Percentiles rank a stretch among this genome's conserved stretches.
These are phyloP conservation scores for Furcifer pardalis DNA, from an alignment of 2,797 vertebrate genomes.

Conservation along the genomic window DNA sequence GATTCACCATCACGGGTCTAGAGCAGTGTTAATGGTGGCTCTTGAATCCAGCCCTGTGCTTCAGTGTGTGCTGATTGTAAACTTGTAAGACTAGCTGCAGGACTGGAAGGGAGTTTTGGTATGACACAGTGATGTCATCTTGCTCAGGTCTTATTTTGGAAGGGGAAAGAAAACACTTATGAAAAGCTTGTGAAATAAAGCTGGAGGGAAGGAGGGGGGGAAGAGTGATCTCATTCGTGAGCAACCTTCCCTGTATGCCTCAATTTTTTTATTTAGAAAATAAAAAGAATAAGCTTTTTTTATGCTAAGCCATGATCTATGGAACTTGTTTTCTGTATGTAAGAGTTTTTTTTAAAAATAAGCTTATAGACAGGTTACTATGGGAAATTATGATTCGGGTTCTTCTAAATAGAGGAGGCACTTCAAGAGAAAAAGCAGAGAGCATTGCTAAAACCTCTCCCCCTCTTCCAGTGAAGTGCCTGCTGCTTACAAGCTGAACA, in stretches of 20 bases:
- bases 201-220: neutral
- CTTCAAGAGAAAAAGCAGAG: no score
- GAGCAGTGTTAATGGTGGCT: neutral
- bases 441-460: neutral
- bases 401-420: neutral
- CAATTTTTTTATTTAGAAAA: no score
- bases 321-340: neutral
- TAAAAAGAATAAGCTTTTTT: neutral
- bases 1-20: no score
- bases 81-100: neutral
- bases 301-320: neutral
- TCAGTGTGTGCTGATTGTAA: neutral
- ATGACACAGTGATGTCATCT: neutral
- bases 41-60: neutral
- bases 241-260: neutral
- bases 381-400: neutral
- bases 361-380: neutral
- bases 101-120: neutral
- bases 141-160: neutral
- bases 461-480: neutral
- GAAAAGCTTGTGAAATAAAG: neutral
- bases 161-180: neutral
- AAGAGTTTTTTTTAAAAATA: no score
- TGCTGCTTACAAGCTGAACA: neutral
- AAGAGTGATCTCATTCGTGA: neutral